Evolutionary conservation across 2,888 invertebrate species (phyloP), one percentile per base, ranked within the genome.

Genomic region (Macroteleia sp.): DNA sequence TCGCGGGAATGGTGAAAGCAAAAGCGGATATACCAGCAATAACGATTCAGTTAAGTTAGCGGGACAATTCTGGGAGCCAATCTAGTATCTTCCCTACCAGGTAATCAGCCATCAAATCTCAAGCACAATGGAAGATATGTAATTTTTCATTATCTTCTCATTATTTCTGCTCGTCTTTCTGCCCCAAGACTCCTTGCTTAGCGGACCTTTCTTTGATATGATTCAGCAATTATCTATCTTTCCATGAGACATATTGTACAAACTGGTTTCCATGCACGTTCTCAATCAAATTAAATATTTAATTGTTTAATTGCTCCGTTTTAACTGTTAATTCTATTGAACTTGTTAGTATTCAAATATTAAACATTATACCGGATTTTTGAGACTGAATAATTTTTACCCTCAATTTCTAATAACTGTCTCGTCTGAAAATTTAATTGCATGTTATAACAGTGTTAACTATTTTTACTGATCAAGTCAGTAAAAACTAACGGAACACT

Each of bases 1-100:
- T 80, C 75, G 78, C 79, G 80, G 70, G 74, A 83, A 77, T 74
- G 81, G 85, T 84, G 86, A 85, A 85, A 85, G 86, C 84, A 84
- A 83, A 83, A 82, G 84, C 83, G 85, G 82, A 85, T 82, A 81
- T 69, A 70, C 62, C 44, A 25, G 69, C 64, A 69, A 77, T 77
- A 77, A 64, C 62, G 66, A 76, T 73, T 71, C 78, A 79, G 69
- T 56, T 46, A 52, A 57, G 56, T 32, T 54, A 70, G 57, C 56
- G 56, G 79, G 79, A 85, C 84, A 83, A 83, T 83, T 77, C 83
- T 80, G 83, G 82, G 81, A 82, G 81, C 62, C 56, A 67, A 62
- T 71, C 39, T 57, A 41, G 54, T 41, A 44, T 70, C 73, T 69
- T 70, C 56, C 50, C 64, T 44, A 12, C 41, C 2, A 41, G 57